phyloP scores from a whole-genome alignment of 1,140 invertebrate genomes.

The Condylostylus longicornis region DNA sequence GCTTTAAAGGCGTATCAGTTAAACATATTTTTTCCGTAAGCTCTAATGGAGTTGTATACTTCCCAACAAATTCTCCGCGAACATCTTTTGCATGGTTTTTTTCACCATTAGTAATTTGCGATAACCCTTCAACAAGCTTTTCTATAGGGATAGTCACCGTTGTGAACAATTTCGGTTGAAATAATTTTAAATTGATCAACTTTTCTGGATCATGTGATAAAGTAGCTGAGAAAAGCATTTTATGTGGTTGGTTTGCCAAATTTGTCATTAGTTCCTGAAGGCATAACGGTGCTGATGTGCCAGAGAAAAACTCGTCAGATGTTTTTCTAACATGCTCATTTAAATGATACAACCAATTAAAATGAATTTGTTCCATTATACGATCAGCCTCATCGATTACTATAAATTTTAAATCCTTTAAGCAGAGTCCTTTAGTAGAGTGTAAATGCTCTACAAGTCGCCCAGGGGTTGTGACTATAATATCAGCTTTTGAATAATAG shows the following conservation, averaged over 20 bases:
- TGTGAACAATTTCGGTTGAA: constrained; percentile 83
- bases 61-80: constrained; percentile 45
- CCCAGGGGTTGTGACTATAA: constrained; percentile 86
- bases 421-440: constrained; percentile 70
- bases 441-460: constrained; percentile 83
- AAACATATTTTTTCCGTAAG: constrained; percentile 60
- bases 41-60: constrained; percentile 71
- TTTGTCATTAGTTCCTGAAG: constrained; percentile 16
- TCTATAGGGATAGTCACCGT: constrained; percentile 39
- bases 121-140: constrained; percentile 28
- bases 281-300: constrained; percentile 18
- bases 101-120: constrained; percentile 19
- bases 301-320: constrained; percentile 20
- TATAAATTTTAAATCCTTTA: constrained; percentile 65
- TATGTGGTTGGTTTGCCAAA: constrained; percentile 48
- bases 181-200: constrained; percentile 70
- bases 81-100: constrained; percentile 10
- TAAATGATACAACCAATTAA: constrained; percentile 71
- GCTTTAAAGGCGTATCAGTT: constrained; percentile 57
- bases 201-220: constrained; percentile 92
- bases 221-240: constrained; percentile 90
- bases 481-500: constrained; percentile 53
- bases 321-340: constrained; percentile 39
- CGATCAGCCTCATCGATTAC: constrained; percentile 94
- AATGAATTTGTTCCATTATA: constrained; percentile 77